These are phyloP conservation scores for Agapetus fuscipes DNA, from an alignment of 2,888 invertebrate genomes.

Conservation along the genomic window DNA sequence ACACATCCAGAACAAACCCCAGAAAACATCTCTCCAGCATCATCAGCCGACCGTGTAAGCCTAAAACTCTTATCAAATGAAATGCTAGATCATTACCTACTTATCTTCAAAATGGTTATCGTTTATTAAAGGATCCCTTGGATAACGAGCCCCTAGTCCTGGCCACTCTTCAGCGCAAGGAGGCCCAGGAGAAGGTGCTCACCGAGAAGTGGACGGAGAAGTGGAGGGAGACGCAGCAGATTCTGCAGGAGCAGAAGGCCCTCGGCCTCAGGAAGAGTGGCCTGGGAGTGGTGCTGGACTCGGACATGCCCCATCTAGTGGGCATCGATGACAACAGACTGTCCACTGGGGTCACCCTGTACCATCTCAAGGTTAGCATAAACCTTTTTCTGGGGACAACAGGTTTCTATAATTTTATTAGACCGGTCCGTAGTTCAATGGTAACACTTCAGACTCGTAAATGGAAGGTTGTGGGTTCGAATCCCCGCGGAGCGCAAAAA, in stretches of 20 bases:
- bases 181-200: constrained; percentile 80
- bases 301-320: constrained; percentile 85
- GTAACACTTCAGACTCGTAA: no score
- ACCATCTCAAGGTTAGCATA: constrained; percentile 71
- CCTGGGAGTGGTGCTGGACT: constrained; percentile 79
- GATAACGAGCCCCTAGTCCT: constrained; percentile 56
- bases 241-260: constrained; percentile 79
- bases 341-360: constrained; percentile 84
- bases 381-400: no score
- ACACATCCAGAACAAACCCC: no score
- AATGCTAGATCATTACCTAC: no score
- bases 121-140: constrained; percentile 36
- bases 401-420: no score
- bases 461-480: no score
- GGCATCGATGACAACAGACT: constrained; percentile 85
- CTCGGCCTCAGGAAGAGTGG: constrained; percentile 80
- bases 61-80: no score
- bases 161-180: constrained; percentile 80
- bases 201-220: constrained; percentile 92
- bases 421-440: no score
- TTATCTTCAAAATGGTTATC: neutral
- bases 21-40: no score
- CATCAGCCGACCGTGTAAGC: no score
- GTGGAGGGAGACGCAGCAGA: constrained; percentile 85
- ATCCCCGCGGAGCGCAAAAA: no score